Evolutionary conservation across 2,888 invertebrate genomes (phyloP).

Genomic region (Periphyllus acericola): DNA sequence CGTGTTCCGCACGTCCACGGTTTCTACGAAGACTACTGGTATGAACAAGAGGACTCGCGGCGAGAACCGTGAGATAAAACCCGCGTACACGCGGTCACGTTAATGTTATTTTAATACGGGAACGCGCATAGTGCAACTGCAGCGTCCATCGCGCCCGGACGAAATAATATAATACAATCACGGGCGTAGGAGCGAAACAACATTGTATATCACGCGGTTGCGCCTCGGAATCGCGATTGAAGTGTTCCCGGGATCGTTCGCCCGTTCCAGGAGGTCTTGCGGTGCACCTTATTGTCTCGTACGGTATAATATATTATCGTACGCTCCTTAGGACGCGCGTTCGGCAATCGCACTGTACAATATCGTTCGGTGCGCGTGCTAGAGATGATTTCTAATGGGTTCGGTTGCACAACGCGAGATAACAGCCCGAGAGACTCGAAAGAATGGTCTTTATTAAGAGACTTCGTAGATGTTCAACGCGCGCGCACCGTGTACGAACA

Average conservation of each 20-base stretch:
- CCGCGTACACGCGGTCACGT: too few relatives aligned
- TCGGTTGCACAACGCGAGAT: constrained; percentile 1
- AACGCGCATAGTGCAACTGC: too few relatives aligned
- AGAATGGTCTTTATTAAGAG: not conserved
- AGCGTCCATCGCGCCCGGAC: too few relatives aligned
- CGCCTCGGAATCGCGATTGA: not conserved
- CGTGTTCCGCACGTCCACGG: too few relatives aligned
- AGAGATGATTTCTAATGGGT: constrained; percentile 39
- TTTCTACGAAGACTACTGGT: too few relatives aligned
- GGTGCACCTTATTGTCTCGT: not conserved
- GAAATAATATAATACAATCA: too few relatives aligned
- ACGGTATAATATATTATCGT: not conserved
- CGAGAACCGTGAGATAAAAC: too few relatives aligned
- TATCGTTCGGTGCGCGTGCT: not conserved
- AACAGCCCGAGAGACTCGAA: not conserved
- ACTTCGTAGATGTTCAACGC: not conserved
- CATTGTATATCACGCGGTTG: not conserved
- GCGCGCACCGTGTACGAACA: too few relatives aligned
- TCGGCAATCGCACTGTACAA: not conserved
- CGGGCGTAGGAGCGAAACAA: too few relatives aligned
- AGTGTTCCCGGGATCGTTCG: not conserved
- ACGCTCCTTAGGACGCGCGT: not conserved
- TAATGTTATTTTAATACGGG: too few relatives aligned
- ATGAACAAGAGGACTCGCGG: too few relatives aligned
- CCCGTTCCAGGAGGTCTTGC: not conserved